Base-by-base conservation (phyloP, 1,140 invertebrate genomes). In the Apolygus lucorum region DNA sequence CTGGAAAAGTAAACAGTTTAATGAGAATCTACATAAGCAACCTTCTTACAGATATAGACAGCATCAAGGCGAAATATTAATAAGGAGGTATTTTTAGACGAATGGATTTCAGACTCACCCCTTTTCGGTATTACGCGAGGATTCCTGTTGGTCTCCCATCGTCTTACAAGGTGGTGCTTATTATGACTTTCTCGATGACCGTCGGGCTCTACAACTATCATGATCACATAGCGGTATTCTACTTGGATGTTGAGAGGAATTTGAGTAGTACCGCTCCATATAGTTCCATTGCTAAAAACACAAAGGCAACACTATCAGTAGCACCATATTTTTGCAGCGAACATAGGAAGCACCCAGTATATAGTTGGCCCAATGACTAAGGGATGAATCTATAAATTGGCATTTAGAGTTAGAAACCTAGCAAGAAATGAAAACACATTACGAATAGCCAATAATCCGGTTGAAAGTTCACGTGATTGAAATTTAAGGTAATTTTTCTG, bases 71-170 rank as follows among this genome's bases (percentile, higher is more conserved):
- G 14, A 54, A 54, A 54, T 54, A 1, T n/a, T 21, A 49, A 11
- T 54, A n/a, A 2, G n/a, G 14, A 54, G 25, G n/a, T 54, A 21
- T 49, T 49, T 49, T 49, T 49, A n/a, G 8, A 49, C n/a, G n/a
- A n/a, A n/a, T n/a, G n/a, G n/a, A n/a, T n/a, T n/a, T 24, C n/a
- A 26, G 27, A 76, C 75, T 71, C 78, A 85, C 84, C 75, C 69
- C 80, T 78, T 70, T 78, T 80, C 71, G 76, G 78, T 68, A 89
- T 84, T 25, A 78, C 69, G 67, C 92, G 80, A 42, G 92, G 88
- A 67, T 81, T 79, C 68, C 91, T 80, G 75, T 91, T 86, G 8
- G 91, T 91, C 79, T 96, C 93, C 93, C 92, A 95, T 73, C 82
- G 83, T 21, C 89, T 83, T 17, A 95, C 85, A 62, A 92, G 82